Base-by-base conservation (phyloP, 2,797 vertebrate species). In the Acanthurus tractus region DNA sequence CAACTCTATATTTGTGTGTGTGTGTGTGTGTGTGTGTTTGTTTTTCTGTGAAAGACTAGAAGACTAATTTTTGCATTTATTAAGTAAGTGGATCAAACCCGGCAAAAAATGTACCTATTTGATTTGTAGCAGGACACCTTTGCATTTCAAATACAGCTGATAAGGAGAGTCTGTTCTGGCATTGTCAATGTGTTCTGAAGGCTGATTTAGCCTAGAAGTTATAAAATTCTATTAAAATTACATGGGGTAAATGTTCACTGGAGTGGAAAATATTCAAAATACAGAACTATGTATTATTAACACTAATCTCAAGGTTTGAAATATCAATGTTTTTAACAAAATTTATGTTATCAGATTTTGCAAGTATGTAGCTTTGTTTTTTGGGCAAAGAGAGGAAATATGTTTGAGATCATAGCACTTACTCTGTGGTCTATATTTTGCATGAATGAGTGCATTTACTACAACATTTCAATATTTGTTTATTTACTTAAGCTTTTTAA, bases 331-430 rank as follows among this genome's bases (percentile, higher is more conserved):
- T 8, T 17, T 23, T 23, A 20, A 55, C 25, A 44, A 23, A 44
- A 25, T 56, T 0, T 22, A 6, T 65, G 29, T 23, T 6, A 8
- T 45, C 3, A 23, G 14, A 45, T 42, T 8, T 12, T 40, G 18
- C 20, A 40, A 22, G 3, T 74, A 46, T 70, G 4, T 62, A 8
- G n/a, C 4, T 55, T 25, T 70, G 22, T n/a, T 61, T 73, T 52
- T 54, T 63, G 49, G 57, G n/a, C 52, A 80, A 85, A 58, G 68
- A 83, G 79, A 86, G 83, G 54, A 88, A 86, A 86, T 88, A 69
- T 86, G 73, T 75, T 76, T 17, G 0, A 2, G 6, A 73, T 42
- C 2, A 53, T 3, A 73, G 15, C 18, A 65, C 29, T 22, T 20
- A 40, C 34, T 40, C 2, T 36, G 3, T 18, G 17, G 40, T 59